phyloP scores from a whole-genome alignment of 2,113 vertebrate genomes.

The Apistogramma diplotaenia region DNA sequence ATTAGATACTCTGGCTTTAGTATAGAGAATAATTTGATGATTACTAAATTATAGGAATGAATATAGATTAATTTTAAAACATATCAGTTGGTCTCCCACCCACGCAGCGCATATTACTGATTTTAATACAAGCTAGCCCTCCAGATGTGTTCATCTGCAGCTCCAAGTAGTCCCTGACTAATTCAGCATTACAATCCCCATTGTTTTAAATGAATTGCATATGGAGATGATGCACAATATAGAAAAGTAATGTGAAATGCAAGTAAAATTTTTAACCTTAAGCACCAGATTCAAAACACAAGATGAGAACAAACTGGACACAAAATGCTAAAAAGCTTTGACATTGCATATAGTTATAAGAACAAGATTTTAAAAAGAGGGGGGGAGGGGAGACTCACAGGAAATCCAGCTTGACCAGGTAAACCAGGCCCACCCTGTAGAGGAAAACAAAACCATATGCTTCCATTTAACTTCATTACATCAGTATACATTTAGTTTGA shows the following conservation, averaged over 20 bases:
- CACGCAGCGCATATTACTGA: neutral
- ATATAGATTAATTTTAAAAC: neutral
- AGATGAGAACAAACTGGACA: neutral
- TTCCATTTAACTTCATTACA: neutral
- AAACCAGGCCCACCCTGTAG: slow-evolving; percentile 63
- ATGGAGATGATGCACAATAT: too few relatives aligned
- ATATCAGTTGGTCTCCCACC: neutral
- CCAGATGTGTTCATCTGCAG: neutral
- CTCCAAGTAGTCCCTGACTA: neutral
- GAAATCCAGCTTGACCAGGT: slow-evolving; percentile 78
- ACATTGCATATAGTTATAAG: neutral
- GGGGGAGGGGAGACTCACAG: slow-evolving; percentile 74
- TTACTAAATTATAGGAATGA: neutral
- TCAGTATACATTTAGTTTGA: neutral
- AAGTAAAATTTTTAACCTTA: too few relatives aligned
- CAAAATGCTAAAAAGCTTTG: neutral
- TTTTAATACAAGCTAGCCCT: neutral
- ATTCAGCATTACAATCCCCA: neutral
- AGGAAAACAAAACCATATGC: neutral
- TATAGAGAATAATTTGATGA: neutral
- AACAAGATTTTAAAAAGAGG: neutral
- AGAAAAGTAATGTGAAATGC: too few relatives aligned
- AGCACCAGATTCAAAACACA: neutral
- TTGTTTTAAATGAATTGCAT: neutral
- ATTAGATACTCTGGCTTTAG: neutral